A percentile compares a stretch with the other conserved stretches of the same genome.
Evolutionary conservation across 2,888 invertebrate species (phyloP).

Genomic region (Siphonodentalium dalli): DNA sequence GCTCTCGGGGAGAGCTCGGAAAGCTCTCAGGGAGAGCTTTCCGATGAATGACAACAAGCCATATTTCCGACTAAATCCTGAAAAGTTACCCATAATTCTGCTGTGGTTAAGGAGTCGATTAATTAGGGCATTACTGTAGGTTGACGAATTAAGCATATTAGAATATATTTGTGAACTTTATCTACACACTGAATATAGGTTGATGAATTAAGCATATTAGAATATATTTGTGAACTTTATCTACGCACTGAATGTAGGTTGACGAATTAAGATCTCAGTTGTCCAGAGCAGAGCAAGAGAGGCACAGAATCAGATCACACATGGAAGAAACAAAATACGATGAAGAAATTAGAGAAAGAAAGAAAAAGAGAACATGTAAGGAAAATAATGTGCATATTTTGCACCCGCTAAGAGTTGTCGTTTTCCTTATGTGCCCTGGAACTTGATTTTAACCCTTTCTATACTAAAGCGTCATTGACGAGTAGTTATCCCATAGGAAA

Average conservation of each 20-base stretch:
- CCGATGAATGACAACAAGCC: too few relatives aligned
- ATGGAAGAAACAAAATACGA: slow-evolving; percentile 49
- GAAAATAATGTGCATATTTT: background rate
- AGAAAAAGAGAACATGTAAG: slow-evolving; percentile 37
- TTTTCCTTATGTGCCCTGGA: too few relatives aligned
- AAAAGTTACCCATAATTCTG: too few relatives aligned
- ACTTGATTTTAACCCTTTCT: too few relatives aligned
- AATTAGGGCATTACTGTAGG: too few relatives aligned
- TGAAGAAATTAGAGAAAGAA: slow-evolving; percentile 46
- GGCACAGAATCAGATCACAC: slow-evolving; percentile 37
- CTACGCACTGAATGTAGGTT: slow-evolving; percentile 30
- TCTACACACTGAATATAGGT: background rate
- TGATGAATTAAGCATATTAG: background rate
- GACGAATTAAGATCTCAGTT: slow-evolving; percentile 52
- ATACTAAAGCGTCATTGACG: too few relatives aligned
- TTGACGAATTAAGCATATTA: too few relatives aligned
- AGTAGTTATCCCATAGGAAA: too few relatives aligned
- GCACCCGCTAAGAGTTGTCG: background rate
- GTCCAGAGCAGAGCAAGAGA: slow-evolving; percentile 47
- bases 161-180: background rate
- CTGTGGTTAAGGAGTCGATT: too few relatives aligned
- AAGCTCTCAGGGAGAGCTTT: too few relatives aligned
- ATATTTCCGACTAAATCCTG: too few relatives aligned
- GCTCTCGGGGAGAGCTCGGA: too few relatives aligned
- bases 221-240: background rate